Evolutionary conservation across 1,140 invertebrate species (phyloP).

Genomic region (Eupeodes corollae): DNA sequence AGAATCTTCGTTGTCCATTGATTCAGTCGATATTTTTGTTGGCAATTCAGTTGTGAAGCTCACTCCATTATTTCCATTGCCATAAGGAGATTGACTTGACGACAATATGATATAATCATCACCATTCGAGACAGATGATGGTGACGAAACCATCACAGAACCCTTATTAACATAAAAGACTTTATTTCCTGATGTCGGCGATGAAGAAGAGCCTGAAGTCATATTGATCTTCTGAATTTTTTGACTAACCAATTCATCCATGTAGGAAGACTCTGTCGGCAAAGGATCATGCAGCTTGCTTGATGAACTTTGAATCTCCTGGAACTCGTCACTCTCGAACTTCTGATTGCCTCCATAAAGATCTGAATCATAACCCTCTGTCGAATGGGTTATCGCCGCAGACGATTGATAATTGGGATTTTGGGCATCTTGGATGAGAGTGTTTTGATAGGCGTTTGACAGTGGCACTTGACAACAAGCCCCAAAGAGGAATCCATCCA

Average conservation of each 20-base stretch:
- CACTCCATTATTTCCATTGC: constrained; percentile 11
- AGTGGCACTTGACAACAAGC: constrained; percentile 68
- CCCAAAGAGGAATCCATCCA: constrained; percentile 78
- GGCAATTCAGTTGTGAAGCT: constrained; percentile 30
- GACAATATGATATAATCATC: constrained; percentile 31
- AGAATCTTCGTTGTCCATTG: constrained; percentile 21
- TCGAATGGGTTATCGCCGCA: constrained; percentile 15
- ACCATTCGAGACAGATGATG: constrained; percentile 18
- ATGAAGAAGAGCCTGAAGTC: too few relatives aligned
- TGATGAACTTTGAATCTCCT: background rate
- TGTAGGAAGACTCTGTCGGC: too few relatives aligned
- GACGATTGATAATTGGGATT: constrained; percentile 32
- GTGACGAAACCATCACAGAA: constrained; percentile 22
- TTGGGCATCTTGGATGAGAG: constrained; percentile 32
- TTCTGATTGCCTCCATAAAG: constrained; percentile 2
- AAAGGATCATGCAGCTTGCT: background rate
- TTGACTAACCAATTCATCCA: background rate
- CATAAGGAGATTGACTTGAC: constrained; percentile 21
- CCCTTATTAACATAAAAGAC: constrained; percentile 25
- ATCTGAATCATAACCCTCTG: too few relatives aligned
- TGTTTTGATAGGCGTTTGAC: constrained; percentile 27
- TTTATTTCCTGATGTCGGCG: too few relatives aligned
- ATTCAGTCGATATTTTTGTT: constrained; percentile 20
- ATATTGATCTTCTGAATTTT: too few relatives aligned
- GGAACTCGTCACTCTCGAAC: background rate